Conservation (phyloP, 2,113 vertebrate genomes). For the Carollia perspicillata region DNA sequence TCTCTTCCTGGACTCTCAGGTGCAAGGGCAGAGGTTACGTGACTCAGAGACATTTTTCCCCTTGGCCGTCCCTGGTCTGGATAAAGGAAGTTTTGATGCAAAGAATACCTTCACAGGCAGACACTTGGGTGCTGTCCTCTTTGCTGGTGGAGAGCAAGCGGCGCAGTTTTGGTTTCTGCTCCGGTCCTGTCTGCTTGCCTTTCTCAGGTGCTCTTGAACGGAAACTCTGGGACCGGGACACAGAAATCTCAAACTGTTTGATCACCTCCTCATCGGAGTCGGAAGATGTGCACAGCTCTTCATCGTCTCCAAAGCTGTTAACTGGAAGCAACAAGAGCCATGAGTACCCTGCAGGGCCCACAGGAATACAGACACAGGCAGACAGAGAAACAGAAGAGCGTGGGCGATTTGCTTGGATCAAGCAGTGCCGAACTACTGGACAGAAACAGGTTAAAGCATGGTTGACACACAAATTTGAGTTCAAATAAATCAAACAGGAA, state of each 20-base stretch:
- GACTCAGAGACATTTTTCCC: not conserved
- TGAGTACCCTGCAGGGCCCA: not conserved
- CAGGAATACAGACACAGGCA: not conserved
- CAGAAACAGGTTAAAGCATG: not conserved
- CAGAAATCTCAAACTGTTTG: constrained; percentile 89
- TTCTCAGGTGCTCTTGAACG: constrained; percentile 61
- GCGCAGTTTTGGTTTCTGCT: constrained; percentile 79
- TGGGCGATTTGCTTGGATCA: not conserved
- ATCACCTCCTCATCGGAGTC: constrained; percentile 86
- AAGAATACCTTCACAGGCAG: constrained; percentile 85
- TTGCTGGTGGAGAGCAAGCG: constrained; percentile 78
- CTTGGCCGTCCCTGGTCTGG: not conserved
- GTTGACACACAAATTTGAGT: not conserved
- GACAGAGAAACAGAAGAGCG: not conserved
- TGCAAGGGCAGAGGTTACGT: not conserved
- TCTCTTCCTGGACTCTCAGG: not conserved
- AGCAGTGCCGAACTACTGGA: not conserved
- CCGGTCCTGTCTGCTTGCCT: constrained; percentile 57
- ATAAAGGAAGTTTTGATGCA: not conserved
- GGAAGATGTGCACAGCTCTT: constrained; percentile 82
- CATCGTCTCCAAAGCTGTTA: constrained; percentile 83
- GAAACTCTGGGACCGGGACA: constrained; percentile 87
- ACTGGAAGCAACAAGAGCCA: constrained; percentile 75
- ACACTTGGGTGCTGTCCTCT: constrained; percentile 82
- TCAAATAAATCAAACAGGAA: not conserved